A percentile compares a stretch with the other conserved stretches of the same genome.
Evolutionary conservation across 2,888 invertebrate species (phyloP).

Genomic region (Anaspis maculata): DNA sequence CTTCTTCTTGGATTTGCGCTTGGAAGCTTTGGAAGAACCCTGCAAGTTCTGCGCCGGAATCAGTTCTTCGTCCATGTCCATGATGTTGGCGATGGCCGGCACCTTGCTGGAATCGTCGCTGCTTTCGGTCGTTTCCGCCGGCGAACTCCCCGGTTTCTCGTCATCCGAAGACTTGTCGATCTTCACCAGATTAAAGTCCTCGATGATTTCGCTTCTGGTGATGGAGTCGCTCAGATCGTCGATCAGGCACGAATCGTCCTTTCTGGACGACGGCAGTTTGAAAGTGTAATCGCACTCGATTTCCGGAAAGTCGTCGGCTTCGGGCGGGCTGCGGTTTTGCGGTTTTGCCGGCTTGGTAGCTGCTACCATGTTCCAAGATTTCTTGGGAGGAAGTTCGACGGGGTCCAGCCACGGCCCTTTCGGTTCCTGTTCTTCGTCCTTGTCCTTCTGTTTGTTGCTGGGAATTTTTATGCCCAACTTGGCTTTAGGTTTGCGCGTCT

Average conservation of each 20-base stretch:
- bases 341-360: conserved; percentile 30
- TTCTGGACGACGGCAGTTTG: conserved; percentile 14
- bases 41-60: conserved; percentile 25
- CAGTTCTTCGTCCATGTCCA: conserved; percentile 37
- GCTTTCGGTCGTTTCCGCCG: conserved; percentile 51
- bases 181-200: conserved; percentile 33
- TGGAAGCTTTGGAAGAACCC: conserved; percentile 36
- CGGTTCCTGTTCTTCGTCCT: conserved; percentile 9
- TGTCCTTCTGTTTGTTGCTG: conserved; percentile 20
- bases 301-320: not conserved
- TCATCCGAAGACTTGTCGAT: conserved; percentile 50
- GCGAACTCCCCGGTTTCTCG: conserved; percentile 44
- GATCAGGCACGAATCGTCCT: conserved; percentile 21
- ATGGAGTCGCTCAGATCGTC: conserved; percentile 16
- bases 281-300: conserved; percentile 17
- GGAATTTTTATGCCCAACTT: conserved; percentile 39
- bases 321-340: not conserved
- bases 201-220: conserved; percentile 10
- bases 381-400: conserved; percentile 31
- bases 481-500: conserved; percentile 36
- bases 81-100: conserved; percentile 22
- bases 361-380: conserved; percentile 51
- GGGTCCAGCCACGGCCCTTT: conserved; percentile 16
- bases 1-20: conserved; percentile 54
- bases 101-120: conserved; percentile 45